Evolutionary conservation across 2,888 invertebrate genomes (phyloP), one percentile per base, ranked within the genome.

Genomic region (Macrophya annulata): DNA sequence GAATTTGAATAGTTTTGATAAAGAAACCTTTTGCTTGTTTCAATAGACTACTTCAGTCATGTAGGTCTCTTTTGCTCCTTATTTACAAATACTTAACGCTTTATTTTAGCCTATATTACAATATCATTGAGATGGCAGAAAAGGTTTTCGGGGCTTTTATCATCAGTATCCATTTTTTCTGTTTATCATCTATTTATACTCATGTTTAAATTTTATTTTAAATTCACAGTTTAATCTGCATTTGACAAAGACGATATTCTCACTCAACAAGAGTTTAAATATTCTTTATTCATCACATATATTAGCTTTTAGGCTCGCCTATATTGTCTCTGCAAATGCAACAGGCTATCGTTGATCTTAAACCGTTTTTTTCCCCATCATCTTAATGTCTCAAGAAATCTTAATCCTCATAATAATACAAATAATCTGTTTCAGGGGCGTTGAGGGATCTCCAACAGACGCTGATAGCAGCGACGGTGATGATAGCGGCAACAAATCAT

Each of bases 401-500:
- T 21, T 6, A 25, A 48, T 45, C n/a, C 40, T 71, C 8, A 9
- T 37, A 37, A 71, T 15, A 10, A 15, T 40, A 15, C 12, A 4
- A 37, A 71, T 71, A 15, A 15, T 10, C 43, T 45, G 48, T 92
- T 90, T 82, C 89, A 92, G 92, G 93, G 93, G 91, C 82, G 88
- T 92, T 37, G 92, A 92, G 85, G 90, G 90, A 76, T 89, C 91
- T 6, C 88, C 90, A 25, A 87, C 88, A 59, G 90, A 90, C 71
- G 86, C 88, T 21, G 92, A 91, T 31, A 90, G 90, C 85, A 90
- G 89, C 12, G 92, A 92, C 31, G 91, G 90, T 31, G 91, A 93
- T n/a, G 94, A 93, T 45, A 93, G 90, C 71, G 91, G 91, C 31
- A 93, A 92, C 86, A 93, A 91, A 81, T 88, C 89, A 65, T 43